Conservation (phyloP, 2,888 invertebrate species). For the Mylabris sibirica region DNA sequence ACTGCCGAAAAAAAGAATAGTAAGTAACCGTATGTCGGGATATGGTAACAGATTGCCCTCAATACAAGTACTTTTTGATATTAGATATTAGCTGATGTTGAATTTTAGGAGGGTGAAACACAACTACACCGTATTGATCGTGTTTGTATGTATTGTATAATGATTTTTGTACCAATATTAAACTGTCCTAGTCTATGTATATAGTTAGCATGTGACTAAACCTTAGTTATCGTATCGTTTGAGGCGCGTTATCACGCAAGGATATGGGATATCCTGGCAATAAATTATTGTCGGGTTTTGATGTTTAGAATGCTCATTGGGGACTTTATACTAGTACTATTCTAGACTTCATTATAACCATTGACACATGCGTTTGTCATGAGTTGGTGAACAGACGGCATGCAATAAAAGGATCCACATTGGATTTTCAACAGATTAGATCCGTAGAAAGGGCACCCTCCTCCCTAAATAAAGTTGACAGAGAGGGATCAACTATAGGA, state of each 20-base stretch:
- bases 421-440: conserved; percentile 49
- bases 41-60: conserved; percentile 44
- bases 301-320: conserved; percentile 35
- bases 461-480: conserved; percentile 34
- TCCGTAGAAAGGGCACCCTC: conserved; percentile 30
- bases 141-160: conserved; percentile 16
- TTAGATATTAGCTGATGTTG: conserved; percentile 44
- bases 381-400: conserved; percentile 45
- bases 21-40: conserved; percentile 7
- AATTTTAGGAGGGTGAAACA: conserved; percentile 24
- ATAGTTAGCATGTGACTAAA: conserved; percentile 48
- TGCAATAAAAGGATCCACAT: conserved; percentile 52
- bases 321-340: conserved; percentile 41
- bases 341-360: conserved; percentile 54
- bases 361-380: conserved; percentile 57
- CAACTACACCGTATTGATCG: conserved; percentile 29
- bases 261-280: conserved; percentile 58
- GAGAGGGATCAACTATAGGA: conserved; percentile 34
- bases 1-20: conserved; percentile 14
- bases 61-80: conserved; percentile 48
- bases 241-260: conserved; percentile 57
- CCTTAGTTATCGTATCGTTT: conserved; percentile 41
- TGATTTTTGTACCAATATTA: conserved; percentile 30
- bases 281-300: conserved; percentile 53
- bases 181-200: no score